A percentile compares a stretch with the other conserved stretches of the same genome.
phyloP scores from a whole-genome alignment of 2,113 vertebrate species.

The Eublepharis macularius region DNA sequence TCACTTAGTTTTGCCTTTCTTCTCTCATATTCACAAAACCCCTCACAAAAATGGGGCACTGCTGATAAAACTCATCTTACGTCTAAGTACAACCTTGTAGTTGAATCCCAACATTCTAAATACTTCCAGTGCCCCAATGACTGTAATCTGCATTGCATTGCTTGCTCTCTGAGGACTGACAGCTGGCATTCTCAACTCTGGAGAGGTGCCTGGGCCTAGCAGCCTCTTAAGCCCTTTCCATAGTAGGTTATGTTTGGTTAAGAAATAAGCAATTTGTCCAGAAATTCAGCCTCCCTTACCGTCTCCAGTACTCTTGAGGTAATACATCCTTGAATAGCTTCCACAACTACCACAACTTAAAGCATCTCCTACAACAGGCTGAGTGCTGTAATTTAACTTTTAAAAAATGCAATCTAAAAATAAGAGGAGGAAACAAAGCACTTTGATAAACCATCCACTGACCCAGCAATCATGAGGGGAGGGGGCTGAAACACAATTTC shows the following conservation, averaged over 20 bases:
- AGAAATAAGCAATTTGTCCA: background rate
- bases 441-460: background rate
- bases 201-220: too few species aligned
- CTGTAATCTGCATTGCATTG: too few species aligned
- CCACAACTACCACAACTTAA: background rate
- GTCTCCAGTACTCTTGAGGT: background rate
- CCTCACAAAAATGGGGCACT: too few species aligned
- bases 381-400: background rate
- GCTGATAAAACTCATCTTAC: too few species aligned
- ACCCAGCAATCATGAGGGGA: background rate
- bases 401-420: background rate
- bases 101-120: too few species aligned
- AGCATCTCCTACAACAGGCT: background rate
- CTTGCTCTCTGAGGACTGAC: too few species aligned
- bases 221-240: too few species aligned
- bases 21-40: too few species aligned
- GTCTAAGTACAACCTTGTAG: too few species aligned
- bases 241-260: background rate
- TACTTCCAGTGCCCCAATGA: too few species aligned
- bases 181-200: too few species aligned
- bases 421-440: background rate
- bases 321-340: background rate
- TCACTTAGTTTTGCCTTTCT: too few species aligned
- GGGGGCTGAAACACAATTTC: background rate
- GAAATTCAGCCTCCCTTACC: background rate